Base-by-base conservation (phyloP, 2,113 vertebrate genomes). In the Channa argus region DNA sequence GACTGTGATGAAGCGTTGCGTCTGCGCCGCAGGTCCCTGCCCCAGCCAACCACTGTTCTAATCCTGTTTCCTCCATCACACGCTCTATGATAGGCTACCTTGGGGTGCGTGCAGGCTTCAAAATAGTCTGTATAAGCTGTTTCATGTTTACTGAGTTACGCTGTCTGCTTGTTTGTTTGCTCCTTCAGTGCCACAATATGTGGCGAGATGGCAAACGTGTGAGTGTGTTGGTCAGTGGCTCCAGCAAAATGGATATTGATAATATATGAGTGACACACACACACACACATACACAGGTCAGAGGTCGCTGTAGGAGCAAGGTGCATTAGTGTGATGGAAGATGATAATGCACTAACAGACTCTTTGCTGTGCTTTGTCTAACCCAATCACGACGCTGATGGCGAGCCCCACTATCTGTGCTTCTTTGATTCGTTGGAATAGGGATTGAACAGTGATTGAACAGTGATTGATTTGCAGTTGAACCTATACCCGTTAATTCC, bases 261-360 rank as follows among this genome's bases (percentile, higher is more conserved):
- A 84, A 89, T 84, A 77, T 84, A 89, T 84, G 53, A 55, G 50
- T 37, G 9, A 37, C 68, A 73, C 51, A 68, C 79, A 77, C 56
- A 65, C 50, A 24, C 24, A 24, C 24, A 24, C 24, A 24, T n/a
- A n/a, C 24, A 24, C 24, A 24, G 1, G 24, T 70, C 69, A 83
- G 82, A 89, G 90, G 88, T 91, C 88, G 73, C 54, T 54, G 82
- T 65, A 80, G 66, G 71, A 86, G 77, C 81, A 79, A 46, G 74
- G 86, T 86, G 87, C 87, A 91, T 92, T 90, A 90, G 74, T 70
- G 74, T 81, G 85, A 91, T 92, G 88, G 86, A 88, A 91, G 78
- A 85, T 47, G 83, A 89, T 89, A 90, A 91, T 86, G 83, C 80
- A 89, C 80, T 81, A 84, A 83, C 85, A 86, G 84, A 81, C 82